Conservation (phyloP, 2,797 vertebrate species). For the Monodelphis domestica region DNA sequence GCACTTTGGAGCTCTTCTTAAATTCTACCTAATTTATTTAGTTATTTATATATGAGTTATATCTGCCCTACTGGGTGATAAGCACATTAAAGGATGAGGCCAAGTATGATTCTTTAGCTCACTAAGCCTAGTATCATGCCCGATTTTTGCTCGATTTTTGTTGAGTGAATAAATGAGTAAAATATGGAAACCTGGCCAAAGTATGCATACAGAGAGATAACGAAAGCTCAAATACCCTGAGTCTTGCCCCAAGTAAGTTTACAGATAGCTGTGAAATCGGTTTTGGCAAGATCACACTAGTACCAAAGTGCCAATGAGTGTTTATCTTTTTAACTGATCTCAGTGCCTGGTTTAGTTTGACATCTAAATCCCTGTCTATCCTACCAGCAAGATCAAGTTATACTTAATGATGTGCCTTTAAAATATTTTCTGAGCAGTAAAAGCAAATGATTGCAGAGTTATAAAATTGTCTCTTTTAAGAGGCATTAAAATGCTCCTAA, state of each 20-base stretch:
- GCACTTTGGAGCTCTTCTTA: neutral
- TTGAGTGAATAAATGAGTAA: neutral
- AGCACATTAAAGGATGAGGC: neutral
- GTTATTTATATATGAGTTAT: neutral
- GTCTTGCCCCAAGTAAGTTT: neutral
- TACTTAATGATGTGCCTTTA: conserved; percentile 44
- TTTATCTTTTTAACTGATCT: neutral
- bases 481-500: conserved; percentile 54
- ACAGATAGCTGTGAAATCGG: neutral
- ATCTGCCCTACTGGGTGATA: neutral
- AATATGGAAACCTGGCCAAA: neutral
- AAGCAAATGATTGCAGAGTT: conserved; percentile 27
- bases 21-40: neutral
- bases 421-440: conserved; percentile 67
- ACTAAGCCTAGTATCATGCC: neutral
- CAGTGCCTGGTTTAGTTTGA: conserved; percentile 3
- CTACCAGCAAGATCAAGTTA: conserved; percentile 21
- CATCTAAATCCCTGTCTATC: conserved; percentile 32
- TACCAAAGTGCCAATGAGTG: neutral
- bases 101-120: neutral
- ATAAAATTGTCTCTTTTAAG: conserved; percentile 60
- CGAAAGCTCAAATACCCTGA: neutral
- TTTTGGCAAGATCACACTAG: neutral
- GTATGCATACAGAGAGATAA: neutral
- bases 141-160: too few relatives aligned